These are phyloP conservation scores for Latrodectus geometricus DNA, from an alignment of 1,140 invertebrate genomes.

Conservation along the genomic window DNA sequence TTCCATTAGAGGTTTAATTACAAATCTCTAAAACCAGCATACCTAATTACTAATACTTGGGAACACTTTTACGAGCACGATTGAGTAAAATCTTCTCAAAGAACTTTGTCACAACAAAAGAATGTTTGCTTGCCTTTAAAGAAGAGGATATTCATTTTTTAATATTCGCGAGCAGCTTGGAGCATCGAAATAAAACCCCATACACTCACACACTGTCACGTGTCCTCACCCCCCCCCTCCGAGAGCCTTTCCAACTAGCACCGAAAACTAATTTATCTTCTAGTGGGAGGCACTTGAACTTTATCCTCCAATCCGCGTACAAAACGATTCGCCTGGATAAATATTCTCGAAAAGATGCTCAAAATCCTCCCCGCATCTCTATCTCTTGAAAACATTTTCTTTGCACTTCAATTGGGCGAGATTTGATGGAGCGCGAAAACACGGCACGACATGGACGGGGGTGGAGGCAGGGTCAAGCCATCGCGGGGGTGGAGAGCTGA, in stretches of 20 bases:
- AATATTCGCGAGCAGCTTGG: slow-evolving; percentile 18
- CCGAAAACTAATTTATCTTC: slow-evolving; percentile 61
- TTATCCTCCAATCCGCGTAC: slow-evolving; percentile 50
- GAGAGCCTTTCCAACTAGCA: too few species aligned
- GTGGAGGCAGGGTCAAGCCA: neutral
- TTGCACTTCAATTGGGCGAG: slow-evolving; percentile 59
- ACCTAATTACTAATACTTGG: neutral
- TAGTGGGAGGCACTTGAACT: slow-evolving; percentile 52
- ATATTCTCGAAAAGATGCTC: slow-evolving; percentile 60
- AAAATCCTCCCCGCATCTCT: slow-evolving; percentile 31
- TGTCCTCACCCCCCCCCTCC: too few species aligned
- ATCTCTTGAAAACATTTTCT: slow-evolving; percentile 57
- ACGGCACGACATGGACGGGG: neutral
- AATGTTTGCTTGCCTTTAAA: slow-evolving; percentile 2
- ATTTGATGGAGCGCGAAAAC: slow-evolving; percentile 51
- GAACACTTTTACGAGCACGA: neutral
- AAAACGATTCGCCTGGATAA: slow-evolving; percentile 53
- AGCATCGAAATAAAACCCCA: slow-evolving; percentile 21
- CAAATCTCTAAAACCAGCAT: neutral
- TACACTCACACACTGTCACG: slow-evolving; percentile 1
- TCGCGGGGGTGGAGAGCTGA: neutral
- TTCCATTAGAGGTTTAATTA: neutral
- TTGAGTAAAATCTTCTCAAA: neutral
- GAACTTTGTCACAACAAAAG: slow-evolving; percentile 48
- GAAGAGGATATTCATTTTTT: slow-evolving; percentile 24